These are phyloP conservation scores for Ectemnius continuus DNA, from an alignment of 2,888 invertebrate genomes.

Conservation along the genomic window DNA sequence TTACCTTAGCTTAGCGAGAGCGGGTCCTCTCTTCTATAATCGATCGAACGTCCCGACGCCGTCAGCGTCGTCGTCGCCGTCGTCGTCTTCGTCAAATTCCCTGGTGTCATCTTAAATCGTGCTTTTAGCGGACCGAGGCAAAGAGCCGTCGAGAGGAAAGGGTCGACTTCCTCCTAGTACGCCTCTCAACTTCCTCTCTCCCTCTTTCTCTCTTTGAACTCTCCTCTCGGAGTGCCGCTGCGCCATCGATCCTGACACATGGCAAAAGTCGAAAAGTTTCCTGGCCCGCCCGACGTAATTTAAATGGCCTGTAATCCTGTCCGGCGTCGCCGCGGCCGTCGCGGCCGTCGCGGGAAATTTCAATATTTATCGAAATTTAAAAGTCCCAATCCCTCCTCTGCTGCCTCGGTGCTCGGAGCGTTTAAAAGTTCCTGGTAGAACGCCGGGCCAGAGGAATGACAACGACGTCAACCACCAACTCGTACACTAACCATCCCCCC, in stretches of 20 bases:
- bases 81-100: neutral
- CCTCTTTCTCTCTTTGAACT: no score
- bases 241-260: neutral
- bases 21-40: no score
- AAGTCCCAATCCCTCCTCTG: conserved; percentile 66
- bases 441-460: conserved; percentile 60
- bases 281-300: neutral
- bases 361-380: conserved; percentile 76
- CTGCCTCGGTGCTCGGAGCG: conserved; percentile 57
- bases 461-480: neutral
- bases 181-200: no score
- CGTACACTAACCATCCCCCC: neutral
- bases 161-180: neutral
- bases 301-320: conserved; percentile 15
- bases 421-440: conserved; percentile 72
- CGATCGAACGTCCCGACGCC: no score
- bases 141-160: neutral
- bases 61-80: no score
- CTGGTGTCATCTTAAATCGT: conserved; percentile 6
- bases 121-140: neutral
- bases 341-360: conserved; percentile 59
- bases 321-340: conserved; percentile 25
- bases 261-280: conserved; percentile 3
- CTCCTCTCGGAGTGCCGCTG: neutral
- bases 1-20: no score